Evolutionary conservation across 2,888 invertebrate species (phyloP).

Genomic region (Lepetodrilus schrolli): DNA sequence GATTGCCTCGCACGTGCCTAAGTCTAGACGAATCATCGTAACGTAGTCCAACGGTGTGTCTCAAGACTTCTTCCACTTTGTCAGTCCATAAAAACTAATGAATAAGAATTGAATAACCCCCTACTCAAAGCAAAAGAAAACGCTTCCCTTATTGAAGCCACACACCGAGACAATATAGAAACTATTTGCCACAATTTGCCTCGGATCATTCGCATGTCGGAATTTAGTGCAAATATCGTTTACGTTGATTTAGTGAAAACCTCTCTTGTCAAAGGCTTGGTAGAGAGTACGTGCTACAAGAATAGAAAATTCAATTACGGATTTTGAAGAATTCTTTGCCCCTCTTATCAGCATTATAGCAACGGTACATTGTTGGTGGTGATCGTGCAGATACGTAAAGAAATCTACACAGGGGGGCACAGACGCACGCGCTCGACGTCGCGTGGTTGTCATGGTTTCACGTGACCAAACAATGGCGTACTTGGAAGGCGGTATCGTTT

Average conservation of each 20-base stretch:
- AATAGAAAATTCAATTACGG: slow-evolving; percentile 24
- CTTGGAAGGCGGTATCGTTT: slow-evolving; percentile 23
- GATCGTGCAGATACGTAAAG: slow-evolving; percentile 17
- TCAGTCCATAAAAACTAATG: slow-evolving; percentile 12
- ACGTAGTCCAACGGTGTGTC: neutral
- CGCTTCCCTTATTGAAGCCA: neutral
- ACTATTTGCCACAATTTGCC: slow-evolving; percentile 22
- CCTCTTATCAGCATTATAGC: slow-evolving; percentile 28
- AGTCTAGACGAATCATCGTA: neutral
- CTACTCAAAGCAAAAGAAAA: slow-evolving; percentile 7
- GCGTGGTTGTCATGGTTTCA: slow-evolving; percentile 31
- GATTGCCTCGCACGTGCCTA: neutral
- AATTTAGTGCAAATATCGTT: slow-evolving; percentile 31
- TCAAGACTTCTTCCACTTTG: neutral
- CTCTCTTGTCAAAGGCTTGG: slow-evolving; percentile 3
- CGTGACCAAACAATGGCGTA: slow-evolving; percentile 35
- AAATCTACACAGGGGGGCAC: slow-evolving; percentile 4
- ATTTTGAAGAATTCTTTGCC: slow-evolving; percentile 24
- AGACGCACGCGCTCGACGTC: slow-evolving; percentile 10
- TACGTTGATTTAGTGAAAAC: slow-evolving; percentile 17
- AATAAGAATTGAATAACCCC: slow-evolving; percentile 21
- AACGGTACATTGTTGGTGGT: slow-evolving; percentile 2
- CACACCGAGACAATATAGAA: neutral
- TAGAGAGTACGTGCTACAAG: neutral
- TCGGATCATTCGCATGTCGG: neutral